These are phyloP conservation scores for Burhinus oedicnemus DNA, from an alignment of 2,113 vertebrate genomes.

Conservation along the genomic window DNA sequence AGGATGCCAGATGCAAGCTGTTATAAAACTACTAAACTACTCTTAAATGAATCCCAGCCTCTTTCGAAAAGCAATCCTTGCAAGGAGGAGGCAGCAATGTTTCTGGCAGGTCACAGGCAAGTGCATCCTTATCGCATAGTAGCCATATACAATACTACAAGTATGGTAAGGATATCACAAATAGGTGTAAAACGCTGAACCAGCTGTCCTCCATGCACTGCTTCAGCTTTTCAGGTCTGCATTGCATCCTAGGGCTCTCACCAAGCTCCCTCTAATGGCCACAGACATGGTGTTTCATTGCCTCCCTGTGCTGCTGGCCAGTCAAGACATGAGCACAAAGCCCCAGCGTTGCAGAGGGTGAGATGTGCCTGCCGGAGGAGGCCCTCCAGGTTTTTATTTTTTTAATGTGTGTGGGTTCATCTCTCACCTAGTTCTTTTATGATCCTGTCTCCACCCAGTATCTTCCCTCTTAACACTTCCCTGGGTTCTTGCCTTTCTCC, in stretches of 20 bases:
- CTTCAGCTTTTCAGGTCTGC: background rate
- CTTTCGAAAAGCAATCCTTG: background rate
- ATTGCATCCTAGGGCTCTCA: background rate
- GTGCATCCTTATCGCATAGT: background rate
- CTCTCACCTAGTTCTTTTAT: background rate
- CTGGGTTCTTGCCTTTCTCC: background rate
- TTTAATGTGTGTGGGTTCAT: background rate
- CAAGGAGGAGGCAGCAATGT: background rate
- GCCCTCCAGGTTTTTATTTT: background rate
- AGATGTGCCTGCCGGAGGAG: background rate
- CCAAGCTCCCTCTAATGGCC: background rate
- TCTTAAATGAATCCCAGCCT: background rate
- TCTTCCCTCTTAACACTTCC: background rate
- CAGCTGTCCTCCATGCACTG: background rate
- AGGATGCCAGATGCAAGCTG: background rate
- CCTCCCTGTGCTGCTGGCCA: fast-evolving
- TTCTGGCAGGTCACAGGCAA: background rate
- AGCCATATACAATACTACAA: background rate
- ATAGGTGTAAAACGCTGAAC: background rate
- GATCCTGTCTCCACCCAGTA: background rate
- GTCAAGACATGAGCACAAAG: fast-evolving
- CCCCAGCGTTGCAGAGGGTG: fast-evolving
- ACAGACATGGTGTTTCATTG: fast-evolving
- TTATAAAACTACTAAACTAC: background rate
- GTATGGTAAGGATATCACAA: background rate